A percentile compares a stretch with the other conserved stretches of the same genome.
Evolutionary conservation across 2,888 invertebrate genomes (phyloP).

Genomic region (Rhorus exstirpatorius): DNA sequence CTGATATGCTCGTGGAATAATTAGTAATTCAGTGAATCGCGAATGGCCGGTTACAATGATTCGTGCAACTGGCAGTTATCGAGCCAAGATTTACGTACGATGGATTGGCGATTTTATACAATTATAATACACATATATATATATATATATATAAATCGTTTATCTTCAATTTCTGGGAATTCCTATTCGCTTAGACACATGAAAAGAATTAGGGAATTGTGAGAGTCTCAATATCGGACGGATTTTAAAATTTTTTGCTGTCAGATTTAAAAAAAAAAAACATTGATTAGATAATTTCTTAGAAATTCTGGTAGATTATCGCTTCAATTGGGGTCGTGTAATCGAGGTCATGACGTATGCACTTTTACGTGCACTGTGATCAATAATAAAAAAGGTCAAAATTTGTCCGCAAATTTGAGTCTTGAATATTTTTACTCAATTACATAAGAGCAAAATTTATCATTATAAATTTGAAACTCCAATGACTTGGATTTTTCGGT

Average conservation of each 20-base stretch:
- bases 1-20: slow-evolving; percentile 53
- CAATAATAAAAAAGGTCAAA: no score
- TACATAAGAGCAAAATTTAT: not conserved
- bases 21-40: slow-evolving; percentile 52
- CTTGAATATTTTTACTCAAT: no score
- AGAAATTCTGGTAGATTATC: not conserved
- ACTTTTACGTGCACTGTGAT: no score
- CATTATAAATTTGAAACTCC: slow-evolving; percentile 2
- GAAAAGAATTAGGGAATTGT: not conserved
- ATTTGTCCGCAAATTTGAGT: no score
- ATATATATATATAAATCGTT: not conserved
- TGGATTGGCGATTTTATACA: slow-evolving; percentile 46
- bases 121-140: no score
- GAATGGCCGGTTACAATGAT: slow-evolving; percentile 40
- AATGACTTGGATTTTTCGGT: not conserved
- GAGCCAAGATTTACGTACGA: slow-evolving; percentile 42
- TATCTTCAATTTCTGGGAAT: slow-evolving; percentile 32
- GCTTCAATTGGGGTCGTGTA: not conserved
- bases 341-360: no score
- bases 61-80: slow-evolving; percentile 26
- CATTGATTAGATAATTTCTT: not conserved
- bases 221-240: not conserved
- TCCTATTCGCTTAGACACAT: slow-evolving; percentile 6
- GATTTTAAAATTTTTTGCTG: not conserved
- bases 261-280: not conserved